Evolutionary conservation across 2,113 vertebrate species (phyloP).

Genomic region (Lagopus muta): DNA sequence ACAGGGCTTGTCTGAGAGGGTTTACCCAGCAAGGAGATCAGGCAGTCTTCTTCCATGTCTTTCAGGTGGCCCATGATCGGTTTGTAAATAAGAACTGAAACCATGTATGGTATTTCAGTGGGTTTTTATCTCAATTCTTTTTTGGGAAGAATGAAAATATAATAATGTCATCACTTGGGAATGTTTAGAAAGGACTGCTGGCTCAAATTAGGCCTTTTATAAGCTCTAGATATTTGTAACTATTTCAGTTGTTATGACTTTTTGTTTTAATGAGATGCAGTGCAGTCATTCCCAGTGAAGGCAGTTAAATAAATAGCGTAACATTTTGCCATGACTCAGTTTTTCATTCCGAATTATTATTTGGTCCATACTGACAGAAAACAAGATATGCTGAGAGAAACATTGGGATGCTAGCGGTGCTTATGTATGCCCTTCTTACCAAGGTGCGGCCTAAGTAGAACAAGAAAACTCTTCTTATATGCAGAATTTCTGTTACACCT

Average conservation of each 20-base stretch:
- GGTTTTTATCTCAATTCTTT: not conserved
- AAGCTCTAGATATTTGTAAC: not conserved
- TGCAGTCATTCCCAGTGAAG: not conserved
- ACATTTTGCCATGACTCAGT: not conserved
- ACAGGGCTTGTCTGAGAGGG: not conserved
- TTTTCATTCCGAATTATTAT: not conserved
- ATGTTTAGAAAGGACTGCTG: not conserved
- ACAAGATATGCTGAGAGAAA: not conserved
- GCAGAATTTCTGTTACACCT: not conserved
- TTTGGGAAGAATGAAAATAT: not conserved
- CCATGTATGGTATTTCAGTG: not conserved
- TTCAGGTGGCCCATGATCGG: not conserved
- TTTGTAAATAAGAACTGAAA: not conserved
- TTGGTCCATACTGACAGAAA: not conserved
- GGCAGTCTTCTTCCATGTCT: not conserved
- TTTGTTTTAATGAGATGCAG: not conserved
- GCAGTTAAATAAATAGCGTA: not conserved
- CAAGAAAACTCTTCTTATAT: not conserved
- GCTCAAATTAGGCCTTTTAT: not conserved
- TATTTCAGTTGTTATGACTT: rapidly evolving
- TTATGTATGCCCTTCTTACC: not conserved
- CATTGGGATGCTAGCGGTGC: not conserved
- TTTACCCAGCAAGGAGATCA: not conserved
- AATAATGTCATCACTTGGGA: not conserved
- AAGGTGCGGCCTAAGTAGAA: not conserved